These are phyloP conservation scores for Hirundo rustica DNA, from an alignment of 2,797 vertebrate genomes.

Conservation along the genomic window DNA sequence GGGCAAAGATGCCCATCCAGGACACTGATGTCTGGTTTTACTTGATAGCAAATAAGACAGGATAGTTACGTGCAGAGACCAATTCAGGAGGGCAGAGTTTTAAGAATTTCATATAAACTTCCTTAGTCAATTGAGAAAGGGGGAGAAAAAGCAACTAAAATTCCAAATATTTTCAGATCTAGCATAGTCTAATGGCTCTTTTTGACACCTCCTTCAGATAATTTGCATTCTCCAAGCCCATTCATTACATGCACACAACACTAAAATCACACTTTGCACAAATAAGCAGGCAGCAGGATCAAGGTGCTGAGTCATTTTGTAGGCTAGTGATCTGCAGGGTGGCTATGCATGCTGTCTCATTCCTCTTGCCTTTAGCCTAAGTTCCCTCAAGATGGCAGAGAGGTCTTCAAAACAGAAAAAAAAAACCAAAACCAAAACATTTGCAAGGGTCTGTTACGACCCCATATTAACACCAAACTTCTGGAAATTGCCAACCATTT, in stretches of 20 bases:
- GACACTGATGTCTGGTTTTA: neutral
- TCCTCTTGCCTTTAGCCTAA: neutral
- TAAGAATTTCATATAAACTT: neutral
- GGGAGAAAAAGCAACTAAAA: neutral
- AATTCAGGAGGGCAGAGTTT: neutral
- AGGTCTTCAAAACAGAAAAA: neutral
- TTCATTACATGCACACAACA: neutral
- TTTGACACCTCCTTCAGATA: neutral
- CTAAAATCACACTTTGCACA: neutral
- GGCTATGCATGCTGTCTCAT: neutral
- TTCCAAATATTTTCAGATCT: neutral
- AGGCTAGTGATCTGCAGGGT: neutral
- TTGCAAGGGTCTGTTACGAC: neutral
- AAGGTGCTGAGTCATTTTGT: neutral
- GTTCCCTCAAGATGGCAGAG: neutral
- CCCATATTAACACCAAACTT: neutral
- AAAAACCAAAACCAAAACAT: too few relatives aligned
- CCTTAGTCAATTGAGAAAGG: neutral
- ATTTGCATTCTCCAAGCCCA: neutral
- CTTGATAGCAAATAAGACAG: neutral
- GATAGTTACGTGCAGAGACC: neutral
- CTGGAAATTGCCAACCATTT: neutral
- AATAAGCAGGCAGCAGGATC: neutral
- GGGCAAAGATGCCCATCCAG: neutral
- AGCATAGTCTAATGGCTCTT: neutral